These are phyloP conservation scores for Triops longicaudatus DNA, from an alignment of 1,140 invertebrate genomes.

Conservation along the genomic window DNA sequence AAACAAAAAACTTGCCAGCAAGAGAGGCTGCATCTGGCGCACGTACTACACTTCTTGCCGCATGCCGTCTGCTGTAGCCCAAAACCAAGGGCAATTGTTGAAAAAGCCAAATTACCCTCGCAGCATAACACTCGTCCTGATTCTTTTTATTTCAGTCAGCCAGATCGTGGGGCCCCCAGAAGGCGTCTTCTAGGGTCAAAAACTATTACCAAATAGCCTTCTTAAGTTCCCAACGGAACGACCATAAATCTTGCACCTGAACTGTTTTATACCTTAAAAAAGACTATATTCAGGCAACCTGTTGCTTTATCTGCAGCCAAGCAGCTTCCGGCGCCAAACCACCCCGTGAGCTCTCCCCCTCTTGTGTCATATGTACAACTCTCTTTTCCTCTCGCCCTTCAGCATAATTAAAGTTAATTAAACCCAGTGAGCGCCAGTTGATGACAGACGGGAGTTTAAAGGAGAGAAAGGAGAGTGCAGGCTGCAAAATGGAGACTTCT, in stretches of 20 bases:
- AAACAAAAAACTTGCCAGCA: not conserved
- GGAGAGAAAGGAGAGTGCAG: not conserved
- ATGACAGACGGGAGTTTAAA: not conserved
- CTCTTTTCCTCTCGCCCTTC: not conserved
- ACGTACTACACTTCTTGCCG: not conserved
- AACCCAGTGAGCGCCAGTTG: not conserved
- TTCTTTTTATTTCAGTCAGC: not conserved
- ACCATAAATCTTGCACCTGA: not conserved
- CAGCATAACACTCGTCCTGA: not conserved
- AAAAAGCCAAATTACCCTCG: not conserved
- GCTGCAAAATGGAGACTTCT: no score
- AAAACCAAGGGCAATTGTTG: not conserved
- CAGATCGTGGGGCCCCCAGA: not conserved
- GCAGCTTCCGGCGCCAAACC: not conserved
- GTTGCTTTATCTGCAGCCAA: not conserved
- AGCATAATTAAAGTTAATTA: not conserved
- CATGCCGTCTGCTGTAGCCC: not conserved
- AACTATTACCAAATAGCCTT: not conserved
- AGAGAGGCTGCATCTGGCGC: not conserved
- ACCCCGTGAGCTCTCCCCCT: not conserved
- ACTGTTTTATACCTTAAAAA: constrained; percentile 5
- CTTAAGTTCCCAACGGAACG: not conserved
- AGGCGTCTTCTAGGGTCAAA: not conserved
- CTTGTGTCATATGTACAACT: not conserved
- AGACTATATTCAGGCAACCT: constrained; percentile 1